A percentile compares a stretch with the other conserved stretches of the same genome.
These are phyloP conservation scores for Halcyon chelicuti DNA, from an alignment of 2,797 vertebrate genomes.

Conservation along the genomic window DNA sequence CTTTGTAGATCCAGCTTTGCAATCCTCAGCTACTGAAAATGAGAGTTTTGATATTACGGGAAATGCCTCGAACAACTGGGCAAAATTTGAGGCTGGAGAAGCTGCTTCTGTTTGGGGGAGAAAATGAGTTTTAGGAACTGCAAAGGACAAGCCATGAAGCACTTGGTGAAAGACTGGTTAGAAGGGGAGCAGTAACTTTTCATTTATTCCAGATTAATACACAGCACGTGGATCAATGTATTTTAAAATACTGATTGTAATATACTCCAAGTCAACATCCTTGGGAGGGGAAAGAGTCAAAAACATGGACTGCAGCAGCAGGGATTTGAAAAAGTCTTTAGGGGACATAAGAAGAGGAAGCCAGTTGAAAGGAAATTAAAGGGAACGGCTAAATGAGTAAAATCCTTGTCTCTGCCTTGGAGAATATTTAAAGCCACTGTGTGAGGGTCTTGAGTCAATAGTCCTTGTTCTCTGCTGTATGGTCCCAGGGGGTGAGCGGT, in stretches of 20 bases:
- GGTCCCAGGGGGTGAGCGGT: background rate
- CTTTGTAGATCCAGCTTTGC: background rate
- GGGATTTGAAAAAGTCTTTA: background rate
- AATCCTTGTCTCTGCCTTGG: background rate
- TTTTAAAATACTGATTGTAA: background rate
- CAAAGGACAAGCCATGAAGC: background rate
- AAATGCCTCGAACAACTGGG: background rate
- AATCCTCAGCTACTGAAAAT: background rate
- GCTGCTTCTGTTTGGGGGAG: background rate
- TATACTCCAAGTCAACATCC: background rate
- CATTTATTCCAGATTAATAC: slow-evolving; percentile 1
- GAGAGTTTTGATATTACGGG: background rate
- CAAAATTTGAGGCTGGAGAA: background rate
- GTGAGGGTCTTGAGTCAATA: background rate
- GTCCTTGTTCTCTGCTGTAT: background rate
- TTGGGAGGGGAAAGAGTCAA: background rate
- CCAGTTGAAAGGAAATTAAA: background rate
- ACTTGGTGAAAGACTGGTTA: background rate
- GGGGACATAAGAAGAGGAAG: background rate
- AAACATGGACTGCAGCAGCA: background rate
- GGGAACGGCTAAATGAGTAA: background rate
- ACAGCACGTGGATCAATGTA: background rate
- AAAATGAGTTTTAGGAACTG: background rate
- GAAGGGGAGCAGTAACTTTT: background rate
- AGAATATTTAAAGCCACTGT: background rate